These are phyloP conservation scores for Salvelinus namaycush DNA, from an alignment of 2,113 vertebrate species.

Conservation along the genomic window DNA sequence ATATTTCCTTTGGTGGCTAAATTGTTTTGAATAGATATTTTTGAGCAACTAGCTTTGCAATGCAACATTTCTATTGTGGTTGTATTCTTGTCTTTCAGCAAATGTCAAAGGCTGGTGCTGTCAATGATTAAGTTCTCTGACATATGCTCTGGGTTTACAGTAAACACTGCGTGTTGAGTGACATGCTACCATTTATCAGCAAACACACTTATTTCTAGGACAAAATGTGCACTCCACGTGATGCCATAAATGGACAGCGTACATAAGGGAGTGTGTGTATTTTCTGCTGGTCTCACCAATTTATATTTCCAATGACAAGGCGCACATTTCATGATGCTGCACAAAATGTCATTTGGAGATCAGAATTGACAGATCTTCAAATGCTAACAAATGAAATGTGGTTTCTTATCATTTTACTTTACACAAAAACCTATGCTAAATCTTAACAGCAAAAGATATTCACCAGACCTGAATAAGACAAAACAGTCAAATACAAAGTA, in stretches of 20 bases:
- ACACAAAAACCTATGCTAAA: too few relatives aligned
- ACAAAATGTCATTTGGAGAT: too few relatives aligned
- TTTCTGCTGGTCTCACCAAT: not conserved
- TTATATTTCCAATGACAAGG: too few relatives aligned
- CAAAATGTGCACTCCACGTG: constrained; percentile 4
- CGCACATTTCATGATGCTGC: too few relatives aligned
- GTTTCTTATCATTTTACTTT: too few relatives aligned
- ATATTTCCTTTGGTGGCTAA: constrained; percentile 24
- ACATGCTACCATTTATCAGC: constrained; percentile 38
- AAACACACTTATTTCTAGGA: constrained; percentile 43
- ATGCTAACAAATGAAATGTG: too few relatives aligned
- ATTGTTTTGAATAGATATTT: not conserved
- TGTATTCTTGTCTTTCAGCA: too few relatives aligned
- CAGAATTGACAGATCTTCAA: too few relatives aligned
- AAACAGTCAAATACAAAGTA: too few relatives aligned
- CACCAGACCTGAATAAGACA: too few relatives aligned
- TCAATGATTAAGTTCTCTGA: constrained; percentile 13
- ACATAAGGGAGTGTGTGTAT: not conserved
- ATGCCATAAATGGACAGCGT: not conserved
- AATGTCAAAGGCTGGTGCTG: too few relatives aligned
- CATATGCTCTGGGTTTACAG: constrained; percentile 59
- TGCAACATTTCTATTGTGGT: not conserved
- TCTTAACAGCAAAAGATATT: too few relatives aligned
- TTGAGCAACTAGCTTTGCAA: constrained; percentile 51
- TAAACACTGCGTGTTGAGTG: constrained; percentile 51